Percentiles rank a stretch among this genome's conserved stretches.
Evolutionary conservation across 23 tunicate genomes (phyloP).

Genomic region (Botrylloides violaceus): DNA sequence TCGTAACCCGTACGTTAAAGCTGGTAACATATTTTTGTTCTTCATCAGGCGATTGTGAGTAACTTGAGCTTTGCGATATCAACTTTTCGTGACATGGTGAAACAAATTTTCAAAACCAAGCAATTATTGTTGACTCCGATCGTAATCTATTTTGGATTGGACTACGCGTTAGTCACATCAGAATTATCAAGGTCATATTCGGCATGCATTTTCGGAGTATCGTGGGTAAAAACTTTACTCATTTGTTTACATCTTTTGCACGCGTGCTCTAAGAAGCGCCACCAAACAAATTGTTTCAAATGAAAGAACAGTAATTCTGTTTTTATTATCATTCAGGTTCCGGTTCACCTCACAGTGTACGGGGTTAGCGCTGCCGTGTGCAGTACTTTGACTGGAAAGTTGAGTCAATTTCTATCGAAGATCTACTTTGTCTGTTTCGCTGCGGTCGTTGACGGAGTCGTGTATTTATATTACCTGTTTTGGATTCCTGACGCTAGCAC

Average conservation of each 20-base stretch:
- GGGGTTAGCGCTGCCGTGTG: background rate
- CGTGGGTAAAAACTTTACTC: constrained; percentile 11
- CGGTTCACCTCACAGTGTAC: background rate
- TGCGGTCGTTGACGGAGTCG: background rate
- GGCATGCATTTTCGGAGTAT: constrained; percentile 5
- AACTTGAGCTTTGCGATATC: background rate
- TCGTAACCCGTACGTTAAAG: too few species aligned
- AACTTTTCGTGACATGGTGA: background rate
- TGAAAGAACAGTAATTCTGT: too few species aligned
- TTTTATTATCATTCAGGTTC: background rate
- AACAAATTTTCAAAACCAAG: background rate
- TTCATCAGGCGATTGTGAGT: background rate
- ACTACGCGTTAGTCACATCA: background rate
- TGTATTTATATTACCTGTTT: background rate
- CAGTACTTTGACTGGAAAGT: background rate
- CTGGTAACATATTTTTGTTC: too few species aligned
- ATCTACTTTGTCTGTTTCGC: background rate
- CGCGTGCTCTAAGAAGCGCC: too few species aligned
- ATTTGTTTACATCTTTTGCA: too few species aligned
- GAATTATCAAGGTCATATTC: constrained; percentile 8
- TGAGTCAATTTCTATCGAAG: background rate
- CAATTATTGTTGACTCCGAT: background rate
- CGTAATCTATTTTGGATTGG: background rate
- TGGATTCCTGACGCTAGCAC: background rate
- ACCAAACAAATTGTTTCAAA: background rate